Base-by-base conservation (phyloP, 2,113 vertebrate species). In the Hippopotamus amphibius region DNA sequence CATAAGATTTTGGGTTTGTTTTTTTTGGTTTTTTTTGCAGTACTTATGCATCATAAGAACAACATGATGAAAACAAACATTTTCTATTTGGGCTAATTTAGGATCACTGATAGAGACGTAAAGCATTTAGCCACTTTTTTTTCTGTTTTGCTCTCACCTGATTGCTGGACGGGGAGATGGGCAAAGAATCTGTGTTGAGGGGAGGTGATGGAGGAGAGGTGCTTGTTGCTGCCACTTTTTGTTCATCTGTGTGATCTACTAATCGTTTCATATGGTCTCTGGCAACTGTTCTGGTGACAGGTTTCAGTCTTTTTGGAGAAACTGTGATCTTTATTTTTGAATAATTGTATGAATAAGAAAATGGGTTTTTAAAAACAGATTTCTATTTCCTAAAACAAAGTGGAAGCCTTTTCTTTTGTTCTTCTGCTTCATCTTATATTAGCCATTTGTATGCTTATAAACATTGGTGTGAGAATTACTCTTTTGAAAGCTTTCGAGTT, bases 381-480 rank as follows among this genome's bases (percentile, higher is more conserved):
- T 97, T 91, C 71, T 83, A 63, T 77, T 93, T 95, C 63, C 30
- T 88, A 55, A 96, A 91, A 37, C 88, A 79, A 88, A 77, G 21
- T 63, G 46, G 22, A 94, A 50, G 6, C 13, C 55, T 74, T 95
- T 88, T 88, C 63, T 87, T 74, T 89, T 65, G 11, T 93, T 88
- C 28, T 76, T 85, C 13, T 82, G 53, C n/a, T 57, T 63, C 53
- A 50, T 79, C 88, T 76, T 68, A 26, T 57, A 3, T 57, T 53
- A 66, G 61, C 68, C 6, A 10, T 80, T 92, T 74, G 14, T 61
- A 50, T 0, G 33, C 74, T 87, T 63, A 13, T 2, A 30, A 68
- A 11, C 15, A 16, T 84, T 57, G 74, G 26, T 79, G 8, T 72
- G 61, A 91, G 48, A 95, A 92, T 84, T 92, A 33, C n/a, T 79